phyloP scores from a whole-genome alignment of 2,888 invertebrate species.

The Chrysina gloriosa region DNA sequence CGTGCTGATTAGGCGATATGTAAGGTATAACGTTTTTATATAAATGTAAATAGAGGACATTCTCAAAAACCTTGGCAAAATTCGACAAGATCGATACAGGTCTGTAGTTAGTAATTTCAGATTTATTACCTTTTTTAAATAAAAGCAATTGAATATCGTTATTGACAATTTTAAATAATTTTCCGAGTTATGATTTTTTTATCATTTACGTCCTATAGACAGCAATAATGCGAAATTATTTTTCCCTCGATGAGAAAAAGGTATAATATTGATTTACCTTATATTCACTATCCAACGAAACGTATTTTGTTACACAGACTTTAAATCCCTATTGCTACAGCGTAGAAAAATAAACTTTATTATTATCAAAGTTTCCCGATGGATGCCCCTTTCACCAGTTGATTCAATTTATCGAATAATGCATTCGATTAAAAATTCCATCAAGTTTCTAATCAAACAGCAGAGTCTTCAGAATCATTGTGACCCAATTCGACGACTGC shows the following conservation, averaged over 20 bases:
- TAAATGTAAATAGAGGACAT: too few relatives aligned
- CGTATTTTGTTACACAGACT: constrained; percentile 2
- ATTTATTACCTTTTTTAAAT: too few relatives aligned
- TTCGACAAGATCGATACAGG: too few relatives aligned
- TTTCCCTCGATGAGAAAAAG: neutral
- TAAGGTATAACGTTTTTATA: too few relatives aligned
- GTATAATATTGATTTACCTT: neutral
- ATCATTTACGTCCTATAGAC: neutral
- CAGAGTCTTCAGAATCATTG: constrained; percentile 38
- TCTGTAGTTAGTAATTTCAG: too few relatives aligned
- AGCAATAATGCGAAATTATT: neutral
- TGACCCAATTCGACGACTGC: constrained; percentile 39
- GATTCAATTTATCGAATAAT: constrained; percentile 33
- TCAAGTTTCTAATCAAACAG: constrained; percentile 45
- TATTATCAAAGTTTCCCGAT: constrained; percentile 6
- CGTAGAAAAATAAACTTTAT: constrained; percentile 22
- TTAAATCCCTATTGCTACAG: constrained; percentile 3
- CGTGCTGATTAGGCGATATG: too few relatives aligned
- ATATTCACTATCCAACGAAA: neutral
- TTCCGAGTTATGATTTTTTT: too few relatives aligned
- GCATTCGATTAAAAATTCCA: constrained; percentile 45
- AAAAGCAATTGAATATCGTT: too few relatives aligned
- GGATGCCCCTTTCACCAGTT: neutral
- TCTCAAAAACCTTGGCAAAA: too few relatives aligned
- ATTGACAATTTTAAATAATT: too few relatives aligned